These are phyloP conservation scores for Meiosimyza platycephala DNA, from an alignment of 2,888 invertebrate genomes.

Conservation along the genomic window DNA sequence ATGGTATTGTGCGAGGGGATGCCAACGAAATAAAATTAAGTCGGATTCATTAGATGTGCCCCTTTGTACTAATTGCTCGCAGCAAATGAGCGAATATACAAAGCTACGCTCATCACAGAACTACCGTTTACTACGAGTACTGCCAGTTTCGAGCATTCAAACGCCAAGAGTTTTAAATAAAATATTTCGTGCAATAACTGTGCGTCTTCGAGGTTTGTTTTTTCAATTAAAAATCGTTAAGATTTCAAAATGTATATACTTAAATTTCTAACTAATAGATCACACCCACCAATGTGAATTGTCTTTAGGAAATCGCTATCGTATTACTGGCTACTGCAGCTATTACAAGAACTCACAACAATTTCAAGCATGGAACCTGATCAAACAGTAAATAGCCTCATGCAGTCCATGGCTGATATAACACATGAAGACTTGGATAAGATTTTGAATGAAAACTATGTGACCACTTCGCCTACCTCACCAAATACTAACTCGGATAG, in stretches of 20 bases:
- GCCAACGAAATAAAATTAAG: conserved; percentile 58
- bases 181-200: conserved; percentile 51
- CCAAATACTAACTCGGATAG: background rate
- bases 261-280: conserved; percentile 43
- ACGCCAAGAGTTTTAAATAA: conserved; percentile 52
- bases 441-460: conserved; percentile 48
- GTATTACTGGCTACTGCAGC: conserved; percentile 57
- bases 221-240: background rate
- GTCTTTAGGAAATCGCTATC: conserved; percentile 58
- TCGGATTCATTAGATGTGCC: conserved; percentile 55
- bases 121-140: conserved; percentile 54
- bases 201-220: conserved; percentile 53
- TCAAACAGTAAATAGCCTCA: conserved; percentile 42
- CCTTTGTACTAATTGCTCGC: conserved; percentile 55
- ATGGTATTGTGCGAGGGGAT: conserved; percentile 62
- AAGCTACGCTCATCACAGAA: conserved; percentile 57
- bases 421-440: conserved; percentile 49
- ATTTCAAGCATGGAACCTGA: conserved; percentile 63
- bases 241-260: background rate
- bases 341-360: conserved; percentile 47
- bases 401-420: conserved; percentile 42
- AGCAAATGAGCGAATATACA: conserved; percentile 60
- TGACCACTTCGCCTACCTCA: conserved; percentile 35
- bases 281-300: conserved; percentile 57
- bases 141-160: conserved; percentile 53